phyloP scores from a whole-genome alignment of 2,888 invertebrate genomes.

The Salpingus planirostris region DNA sequence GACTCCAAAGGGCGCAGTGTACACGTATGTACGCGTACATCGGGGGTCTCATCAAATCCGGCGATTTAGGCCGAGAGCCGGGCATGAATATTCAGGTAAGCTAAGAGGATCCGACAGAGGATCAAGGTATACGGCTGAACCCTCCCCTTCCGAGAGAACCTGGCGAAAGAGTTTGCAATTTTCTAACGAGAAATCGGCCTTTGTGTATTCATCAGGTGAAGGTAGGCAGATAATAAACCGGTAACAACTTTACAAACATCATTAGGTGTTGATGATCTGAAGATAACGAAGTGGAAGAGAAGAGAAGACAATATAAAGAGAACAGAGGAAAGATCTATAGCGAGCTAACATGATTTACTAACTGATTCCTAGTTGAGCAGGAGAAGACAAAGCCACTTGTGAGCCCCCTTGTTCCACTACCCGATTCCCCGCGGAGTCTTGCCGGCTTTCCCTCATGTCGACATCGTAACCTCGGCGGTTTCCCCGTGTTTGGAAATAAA shows the following conservation, averaged over 20 bases:
- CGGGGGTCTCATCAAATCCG: too few relatives aligned
- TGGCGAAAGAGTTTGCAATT: too few relatives aligned
- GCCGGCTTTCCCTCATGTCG: background rate
- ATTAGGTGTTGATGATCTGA: conserved; percentile 23
- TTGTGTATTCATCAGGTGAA: too few relatives aligned
- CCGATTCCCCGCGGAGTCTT: background rate
- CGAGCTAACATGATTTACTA: conserved; percentile 9
- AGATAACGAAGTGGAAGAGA: conserved; percentile 22
- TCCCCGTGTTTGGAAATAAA: background rate
- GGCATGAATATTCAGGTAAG: too few relatives aligned
- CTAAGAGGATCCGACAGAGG: too few relatives aligned
- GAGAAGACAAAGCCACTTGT: conserved; percentile 27
- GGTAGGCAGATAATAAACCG: background rate
- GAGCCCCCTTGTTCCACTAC: conserved; percentile 17
- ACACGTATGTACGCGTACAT: too few relatives aligned
- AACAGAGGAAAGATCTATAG: conserved; percentile 21
- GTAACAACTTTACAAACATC: conserved; percentile 12
- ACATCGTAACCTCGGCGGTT: background rate
- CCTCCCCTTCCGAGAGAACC: too few relatives aligned
- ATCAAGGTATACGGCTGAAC: too few relatives aligned
- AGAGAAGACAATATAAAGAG: conserved; percentile 18
- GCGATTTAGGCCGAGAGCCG: too few relatives aligned
- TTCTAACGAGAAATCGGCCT: too few relatives aligned
- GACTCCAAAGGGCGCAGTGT: too few relatives aligned
- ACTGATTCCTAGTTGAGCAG: conserved; percentile 28